These are phyloP conservation scores for Noctua janthe DNA, from an alignment of 2,888 invertebrate species.

Conservation along the genomic window DNA sequence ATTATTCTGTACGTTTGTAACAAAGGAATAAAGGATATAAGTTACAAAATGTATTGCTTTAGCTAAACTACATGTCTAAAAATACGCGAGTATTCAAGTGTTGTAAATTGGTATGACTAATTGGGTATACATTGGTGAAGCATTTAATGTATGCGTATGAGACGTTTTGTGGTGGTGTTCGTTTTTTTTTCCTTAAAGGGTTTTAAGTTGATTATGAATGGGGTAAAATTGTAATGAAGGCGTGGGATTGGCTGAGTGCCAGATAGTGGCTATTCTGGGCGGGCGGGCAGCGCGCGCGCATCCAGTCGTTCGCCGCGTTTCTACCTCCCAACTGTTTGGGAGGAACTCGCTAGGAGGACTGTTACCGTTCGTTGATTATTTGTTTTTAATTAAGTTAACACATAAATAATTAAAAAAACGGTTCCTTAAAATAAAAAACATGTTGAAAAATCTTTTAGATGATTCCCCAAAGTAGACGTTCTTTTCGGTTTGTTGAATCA, in stretches of 20 bases:
- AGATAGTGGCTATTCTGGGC: conserved; percentile 84
- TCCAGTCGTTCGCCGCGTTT: conserved; percentile 84
- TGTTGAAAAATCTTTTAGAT: background rate
- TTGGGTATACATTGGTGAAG: conserved; percentile 12
- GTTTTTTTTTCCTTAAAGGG: conserved; percentile 22
- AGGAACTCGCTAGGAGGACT: conserved; percentile 55
- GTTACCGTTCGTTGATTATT: conserved; percentile 53
- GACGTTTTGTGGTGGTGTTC: conserved; percentile 5
- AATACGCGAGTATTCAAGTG: conserved; percentile 35
- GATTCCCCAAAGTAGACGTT: background rate
- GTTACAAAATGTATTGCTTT: conserved; percentile 13
- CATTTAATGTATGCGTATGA: background rate
- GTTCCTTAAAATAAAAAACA: background rate
- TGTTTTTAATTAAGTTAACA: conserved; percentile 28
- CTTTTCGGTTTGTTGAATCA: conserved; percentile 5
- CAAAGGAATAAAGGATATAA: conserved; percentile 32
- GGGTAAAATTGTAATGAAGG: conserved; percentile 76
- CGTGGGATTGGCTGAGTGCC: conserved; percentile 83
- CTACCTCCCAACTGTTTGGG: conserved; percentile 67
- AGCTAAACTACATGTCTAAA: conserved; percentile 33
- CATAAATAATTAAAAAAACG: background rate
- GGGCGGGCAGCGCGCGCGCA: conserved; percentile 85
- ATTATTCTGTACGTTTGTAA: background rate
- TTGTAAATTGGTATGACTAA: conserved; percentile 49
- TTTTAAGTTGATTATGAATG: conserved; percentile 81